Percentiles rank a stretch among this genome's conserved stretches.
Evolutionary conservation across 2,113 vertebrate species (phyloP).

Genomic region (Ramphastos sulfuratus): DNA sequence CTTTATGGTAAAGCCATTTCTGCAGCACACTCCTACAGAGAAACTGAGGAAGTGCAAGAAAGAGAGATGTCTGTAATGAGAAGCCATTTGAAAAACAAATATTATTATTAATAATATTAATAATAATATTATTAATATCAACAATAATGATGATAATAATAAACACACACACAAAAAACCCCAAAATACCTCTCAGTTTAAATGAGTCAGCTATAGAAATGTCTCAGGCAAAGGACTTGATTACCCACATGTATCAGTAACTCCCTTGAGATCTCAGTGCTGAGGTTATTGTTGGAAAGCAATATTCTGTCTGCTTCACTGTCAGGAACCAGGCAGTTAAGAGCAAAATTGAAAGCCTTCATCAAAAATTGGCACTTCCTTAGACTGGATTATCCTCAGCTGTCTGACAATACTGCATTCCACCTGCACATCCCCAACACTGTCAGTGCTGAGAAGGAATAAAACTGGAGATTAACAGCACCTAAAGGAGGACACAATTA

Average conservation of each 20-base stretch:
- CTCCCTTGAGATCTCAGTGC: background rate
- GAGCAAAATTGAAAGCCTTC: background rate
- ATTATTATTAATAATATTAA: too few relatives aligned
- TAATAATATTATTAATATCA: background rate
- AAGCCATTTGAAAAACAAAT: background rate
- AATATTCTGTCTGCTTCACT: conserved; percentile 17
- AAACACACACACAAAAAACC: too few relatives aligned
- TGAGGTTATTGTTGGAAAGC: background rate
- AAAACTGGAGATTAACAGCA: background rate
- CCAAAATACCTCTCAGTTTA: background rate
- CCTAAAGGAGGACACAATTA: background rate
- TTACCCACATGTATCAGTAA: conserved; percentile 8
- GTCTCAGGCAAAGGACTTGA: conserved; percentile 5
- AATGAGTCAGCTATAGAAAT: background rate
- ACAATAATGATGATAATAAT: too few relatives aligned
- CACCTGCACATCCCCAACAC: background rate
- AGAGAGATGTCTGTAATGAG: background rate
- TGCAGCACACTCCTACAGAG: background rate
- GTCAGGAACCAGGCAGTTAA: conserved; percentile 9
- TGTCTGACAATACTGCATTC: background rate
- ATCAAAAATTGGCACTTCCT: conserved; percentile 1
- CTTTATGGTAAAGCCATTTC: background rate
- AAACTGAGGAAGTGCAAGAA: background rate
- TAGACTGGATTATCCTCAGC: background rate
- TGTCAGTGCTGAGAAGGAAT: background rate